Percentiles rank a stretch among this genome's conserved stretches.
Evolutionary conservation across 2,113 vertebrate genomes (phyloP).

Genomic region (Halcyon senegalensis): DNA sequence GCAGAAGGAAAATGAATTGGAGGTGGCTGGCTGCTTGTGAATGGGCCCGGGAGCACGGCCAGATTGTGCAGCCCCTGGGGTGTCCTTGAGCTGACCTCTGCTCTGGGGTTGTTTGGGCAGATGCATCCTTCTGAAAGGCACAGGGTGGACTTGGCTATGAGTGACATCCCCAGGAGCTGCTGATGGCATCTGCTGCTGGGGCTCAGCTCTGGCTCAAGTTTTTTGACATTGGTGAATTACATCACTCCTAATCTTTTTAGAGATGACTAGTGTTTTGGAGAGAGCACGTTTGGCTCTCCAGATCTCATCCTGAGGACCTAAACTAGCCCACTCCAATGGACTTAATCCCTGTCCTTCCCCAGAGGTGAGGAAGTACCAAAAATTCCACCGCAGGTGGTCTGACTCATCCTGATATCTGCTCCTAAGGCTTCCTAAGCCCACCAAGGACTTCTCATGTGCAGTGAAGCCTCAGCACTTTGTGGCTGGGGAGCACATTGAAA

Average conservation of each 20-base stretch:
- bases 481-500: background rate
- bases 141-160: rapidly evolving
- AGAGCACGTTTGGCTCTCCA: background rate
- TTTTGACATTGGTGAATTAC: rapidly evolving
- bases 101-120: background rate
- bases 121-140: background rate
- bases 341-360: background rate
- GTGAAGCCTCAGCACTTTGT: background rate
- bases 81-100: background rate
- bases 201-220: rapidly evolving
- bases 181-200: background rate
- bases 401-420: background rate
- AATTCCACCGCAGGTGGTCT: background rate
- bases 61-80: background rate
- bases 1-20: background rate
- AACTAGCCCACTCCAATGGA: background rate
- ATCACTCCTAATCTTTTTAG: background rate
- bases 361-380: background rate
- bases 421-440: background rate
- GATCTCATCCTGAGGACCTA: background rate
- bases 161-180: background rate
- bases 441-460: background rate
- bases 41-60: rapidly evolving
- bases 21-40: background rate
- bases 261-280: background rate